Percentiles rank a stretch among this genome's conserved stretches.
phyloP scores from a whole-genome alignment of 2,888 invertebrate genomes.

The Notodonta dromedarius region DNA sequence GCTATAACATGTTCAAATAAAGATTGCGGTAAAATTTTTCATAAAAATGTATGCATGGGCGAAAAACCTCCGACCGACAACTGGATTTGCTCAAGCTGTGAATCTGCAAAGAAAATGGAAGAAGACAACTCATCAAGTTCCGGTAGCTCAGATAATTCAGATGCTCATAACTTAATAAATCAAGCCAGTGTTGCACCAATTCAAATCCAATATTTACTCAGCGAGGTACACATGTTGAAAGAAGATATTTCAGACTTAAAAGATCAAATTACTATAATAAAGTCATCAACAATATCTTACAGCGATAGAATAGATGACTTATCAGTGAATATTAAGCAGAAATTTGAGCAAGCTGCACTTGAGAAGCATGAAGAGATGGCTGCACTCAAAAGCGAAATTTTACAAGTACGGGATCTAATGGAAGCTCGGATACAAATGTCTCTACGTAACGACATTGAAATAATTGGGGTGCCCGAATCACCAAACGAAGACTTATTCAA shows the following conservation, averaged over 20 bases:
- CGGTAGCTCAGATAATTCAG: not conserved
- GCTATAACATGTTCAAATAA: not conserved
- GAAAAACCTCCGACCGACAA: not conserved
- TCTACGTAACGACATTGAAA: not conserved
- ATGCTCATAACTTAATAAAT: not conserved
- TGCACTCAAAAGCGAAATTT: not conserved
- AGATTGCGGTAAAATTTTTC: not conserved
- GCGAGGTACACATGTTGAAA: not conserved
- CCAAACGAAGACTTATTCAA: not conserved
- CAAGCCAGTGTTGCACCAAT: not conserved
- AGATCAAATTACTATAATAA: not conserved
- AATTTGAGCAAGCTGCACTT: not conserved
- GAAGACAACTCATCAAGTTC: not conserved
- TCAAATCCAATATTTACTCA: not conserved
- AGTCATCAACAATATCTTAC: not conserved
- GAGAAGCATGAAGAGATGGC: not conserved
- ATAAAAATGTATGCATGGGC: not conserved
- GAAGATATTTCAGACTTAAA: not conserved
- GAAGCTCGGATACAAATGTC: not conserved
- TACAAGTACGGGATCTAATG: not conserved
- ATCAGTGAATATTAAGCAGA: not conserved
- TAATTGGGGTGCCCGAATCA: conserved; percentile 1
- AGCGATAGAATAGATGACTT: not conserved
- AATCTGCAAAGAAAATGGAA: not conserved
- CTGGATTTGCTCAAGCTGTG: not conserved